A percentile compares a stretch with the other conserved stretches of the same genome.
Evolutionary conservation across 92 coral and sea anemone species (phyloP).

Genomic region (Actinostola sp.): DNA sequence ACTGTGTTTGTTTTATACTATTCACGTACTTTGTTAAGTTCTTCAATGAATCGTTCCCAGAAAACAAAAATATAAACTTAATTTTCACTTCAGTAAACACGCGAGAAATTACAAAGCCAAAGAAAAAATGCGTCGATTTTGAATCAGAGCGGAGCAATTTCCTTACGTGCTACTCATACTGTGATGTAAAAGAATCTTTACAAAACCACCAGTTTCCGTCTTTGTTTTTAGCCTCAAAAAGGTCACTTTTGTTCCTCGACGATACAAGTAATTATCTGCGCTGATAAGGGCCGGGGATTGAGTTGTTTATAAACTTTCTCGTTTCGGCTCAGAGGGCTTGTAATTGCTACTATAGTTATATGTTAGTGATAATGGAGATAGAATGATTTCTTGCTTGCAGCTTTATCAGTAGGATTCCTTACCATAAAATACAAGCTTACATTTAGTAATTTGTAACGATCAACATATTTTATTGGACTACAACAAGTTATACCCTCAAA

Average conservation of each 20-base stretch:
- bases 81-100: not conserved
- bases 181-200: conserved; percentile 4
- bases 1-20: not conserved
- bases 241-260: conserved; percentile 13
- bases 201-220: not conserved
- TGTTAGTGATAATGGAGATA: conserved; percentile 3
- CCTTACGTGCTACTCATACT: not conserved
- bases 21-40: not conserved
- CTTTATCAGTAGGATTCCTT: not conserved
- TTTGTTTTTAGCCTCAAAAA: conserved; percentile 7
- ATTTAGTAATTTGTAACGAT: not conserved
- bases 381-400: not conserved
- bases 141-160: not conserved
- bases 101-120: not conserved
- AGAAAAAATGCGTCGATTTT: not conserved
- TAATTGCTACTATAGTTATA: not conserved
- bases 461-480: not conserved
- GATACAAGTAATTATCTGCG: not conserved
- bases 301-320: conserved; percentile 19
- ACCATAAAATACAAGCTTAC: not conserved
- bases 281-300: not conserved
- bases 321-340: conserved; percentile 23
- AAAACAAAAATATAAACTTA: not conserved
- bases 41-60: not conserved
- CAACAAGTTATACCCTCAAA: not conserved